Conservation (phyloP, 2,797 vertebrate genomes). For the Rallus crepitans region DNA sequence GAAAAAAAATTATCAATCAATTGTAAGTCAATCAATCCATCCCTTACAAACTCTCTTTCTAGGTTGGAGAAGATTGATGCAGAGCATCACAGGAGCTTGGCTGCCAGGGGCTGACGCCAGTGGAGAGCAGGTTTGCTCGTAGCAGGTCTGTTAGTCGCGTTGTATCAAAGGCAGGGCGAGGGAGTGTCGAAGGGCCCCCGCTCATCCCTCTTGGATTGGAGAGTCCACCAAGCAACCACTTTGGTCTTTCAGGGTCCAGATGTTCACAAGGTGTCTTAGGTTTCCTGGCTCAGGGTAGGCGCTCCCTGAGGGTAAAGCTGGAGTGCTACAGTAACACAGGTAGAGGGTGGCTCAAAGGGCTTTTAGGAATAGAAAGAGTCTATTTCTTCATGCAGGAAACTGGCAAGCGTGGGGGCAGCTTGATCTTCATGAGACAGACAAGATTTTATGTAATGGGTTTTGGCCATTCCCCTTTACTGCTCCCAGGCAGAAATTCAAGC, state of each 20-base stretch:
- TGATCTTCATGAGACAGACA: not conserved
- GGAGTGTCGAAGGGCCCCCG: not conserved
- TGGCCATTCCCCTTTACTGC: not conserved
- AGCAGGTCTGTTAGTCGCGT: not conserved
- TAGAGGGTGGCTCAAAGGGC: not conserved
- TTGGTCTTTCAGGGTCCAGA: not conserved
- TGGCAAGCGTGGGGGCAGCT: not conserved
- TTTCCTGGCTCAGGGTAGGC: not conserved
- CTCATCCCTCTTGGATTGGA: not conserved
- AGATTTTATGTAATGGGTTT: not conserved
- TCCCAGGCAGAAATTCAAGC: slow-evolving; percentile 42
- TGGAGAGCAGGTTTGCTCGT: not conserved
- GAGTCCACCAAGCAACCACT: not conserved
- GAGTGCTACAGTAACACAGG: rapidly evolving
- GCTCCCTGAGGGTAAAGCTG: not conserved
- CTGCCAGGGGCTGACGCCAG: not conserved
- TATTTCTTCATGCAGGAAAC: not conserved
- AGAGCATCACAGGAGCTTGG: not conserved
- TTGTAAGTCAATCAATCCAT: too few relatives aligned
- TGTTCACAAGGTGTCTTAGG: rapidly evolving
- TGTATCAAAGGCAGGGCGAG: not conserved
- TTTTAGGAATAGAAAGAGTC: not conserved
- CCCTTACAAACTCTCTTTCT: not conserved
- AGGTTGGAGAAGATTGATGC: not conserved
- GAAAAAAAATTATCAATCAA: too few relatives aligned